Evolutionary conservation across 1,140 invertebrate species (phyloP).

Genomic region (Dolichoris vasculosae): DNA sequence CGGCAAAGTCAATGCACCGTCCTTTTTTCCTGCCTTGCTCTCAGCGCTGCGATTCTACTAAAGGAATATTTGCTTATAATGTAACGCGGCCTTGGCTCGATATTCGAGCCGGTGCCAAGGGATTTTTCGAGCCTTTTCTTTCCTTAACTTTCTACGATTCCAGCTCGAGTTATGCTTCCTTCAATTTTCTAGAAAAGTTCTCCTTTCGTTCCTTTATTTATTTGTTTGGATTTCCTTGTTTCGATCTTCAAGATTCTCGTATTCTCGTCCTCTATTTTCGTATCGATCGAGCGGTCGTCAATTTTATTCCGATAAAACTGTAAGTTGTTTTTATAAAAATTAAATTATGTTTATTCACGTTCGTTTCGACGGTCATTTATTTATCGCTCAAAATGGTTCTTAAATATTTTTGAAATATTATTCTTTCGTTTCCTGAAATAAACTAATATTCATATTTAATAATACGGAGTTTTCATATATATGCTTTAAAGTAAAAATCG

Average conservation of each 20-base stretch:
- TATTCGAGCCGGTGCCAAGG: no score
- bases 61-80: neutral
- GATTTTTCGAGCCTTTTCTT: no score
- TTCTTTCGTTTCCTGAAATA: neutral
- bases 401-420: no score
- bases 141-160: no score
- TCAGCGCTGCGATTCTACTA: neutral
- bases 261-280: no score
- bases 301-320: no score
- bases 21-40: neutral
- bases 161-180: no score
- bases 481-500: neutral
- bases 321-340: no score
- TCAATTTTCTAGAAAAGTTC: no score
- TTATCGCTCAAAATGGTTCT: no score
- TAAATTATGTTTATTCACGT: neutral
- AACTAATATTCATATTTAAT: neutral
- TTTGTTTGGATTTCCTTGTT: neutral
- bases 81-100: neutral
- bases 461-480: neutral
- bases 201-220: neutral
- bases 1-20: conserved; percentile 11
- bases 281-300: no score
- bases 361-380: no score
- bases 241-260: neutral